These are phyloP conservation scores for Diarsia brunnea DNA, from an alignment of 2,888 invertebrate genomes.

Conservation along the genomic window DNA sequence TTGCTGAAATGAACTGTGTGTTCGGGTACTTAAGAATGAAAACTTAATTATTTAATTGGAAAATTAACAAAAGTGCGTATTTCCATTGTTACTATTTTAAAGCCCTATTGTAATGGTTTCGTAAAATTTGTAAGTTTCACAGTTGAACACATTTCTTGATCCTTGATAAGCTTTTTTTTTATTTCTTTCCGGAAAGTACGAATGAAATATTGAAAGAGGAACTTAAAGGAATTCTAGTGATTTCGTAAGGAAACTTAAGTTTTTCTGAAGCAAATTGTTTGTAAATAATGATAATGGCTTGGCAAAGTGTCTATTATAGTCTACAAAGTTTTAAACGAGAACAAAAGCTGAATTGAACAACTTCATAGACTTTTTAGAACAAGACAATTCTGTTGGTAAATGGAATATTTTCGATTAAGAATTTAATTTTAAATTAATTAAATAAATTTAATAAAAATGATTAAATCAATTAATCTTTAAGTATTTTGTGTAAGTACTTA, in stretches of 20 bases:
- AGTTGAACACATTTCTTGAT: not conserved
- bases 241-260: conserved; percentile 20
- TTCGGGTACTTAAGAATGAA: conserved; percentile 1
- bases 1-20: conserved; percentile 14
- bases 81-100: conserved; percentile 1
- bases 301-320: conserved; percentile 14
- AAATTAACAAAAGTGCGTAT: not conserved
- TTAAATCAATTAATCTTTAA: conserved; percentile 29
- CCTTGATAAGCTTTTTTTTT: not conserved
- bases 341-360: conserved; percentile 17
- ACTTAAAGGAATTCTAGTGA: conserved; percentile 16
- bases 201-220: conserved; percentile 1
- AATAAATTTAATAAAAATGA: not conserved
- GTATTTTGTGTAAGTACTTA: conserved; percentile 63
- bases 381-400: not conserved
- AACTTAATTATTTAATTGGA: not conserved
- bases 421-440: not conserved
- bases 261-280: conserved; percentile 39
- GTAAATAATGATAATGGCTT: conserved; percentile 39
- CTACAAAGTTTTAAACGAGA: conserved; percentile 18
- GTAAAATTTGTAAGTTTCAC: not conserved
- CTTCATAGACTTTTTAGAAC: conserved; percentile 27
- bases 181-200: not conserved
- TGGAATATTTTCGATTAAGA: not conserved
- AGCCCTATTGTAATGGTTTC: not conserved